Evolutionary conservation across 1,140 invertebrate species (phyloP).

Genomic region (Drosophila subobscura): DNA sequence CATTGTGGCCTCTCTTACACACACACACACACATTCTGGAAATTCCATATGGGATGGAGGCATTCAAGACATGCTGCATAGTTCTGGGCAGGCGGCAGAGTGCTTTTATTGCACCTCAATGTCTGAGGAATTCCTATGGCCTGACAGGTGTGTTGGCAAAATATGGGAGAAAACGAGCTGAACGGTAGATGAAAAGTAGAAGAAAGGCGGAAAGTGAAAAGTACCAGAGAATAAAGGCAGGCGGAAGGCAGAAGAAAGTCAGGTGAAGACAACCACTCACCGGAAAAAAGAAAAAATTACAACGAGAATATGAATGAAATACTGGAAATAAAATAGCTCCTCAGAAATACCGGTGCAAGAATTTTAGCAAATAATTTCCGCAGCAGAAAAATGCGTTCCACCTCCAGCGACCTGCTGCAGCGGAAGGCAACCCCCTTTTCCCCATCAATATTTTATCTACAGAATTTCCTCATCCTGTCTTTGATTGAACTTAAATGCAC

Average conservation of each 20-base stretch:
- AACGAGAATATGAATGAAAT: too few relatives aligned
- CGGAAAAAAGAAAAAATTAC: too few relatives aligned
- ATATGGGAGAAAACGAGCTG: too few relatives aligned
- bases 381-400: neutral
- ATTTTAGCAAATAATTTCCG: slow-evolving; percentile 10
- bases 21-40: neutral
- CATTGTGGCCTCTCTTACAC: slow-evolving; percentile 23
- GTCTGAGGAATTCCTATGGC: slow-evolving; percentile 32
- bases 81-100: slow-evolving; percentile 11
- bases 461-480: neutral
- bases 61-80: slow-evolving; percentile 29
- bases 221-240: too few relatives aligned
- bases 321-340: slow-evolving; percentile 20
- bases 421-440: too few relatives aligned
- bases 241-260: slow-evolving; percentile 7
- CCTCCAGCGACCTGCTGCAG: too few relatives aligned
- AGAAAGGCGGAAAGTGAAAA: neutral
- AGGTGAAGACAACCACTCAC: neutral
- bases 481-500: neutral
- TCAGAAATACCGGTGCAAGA: slow-evolving; percentile 8
- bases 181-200: slow-evolving; percentile 1
- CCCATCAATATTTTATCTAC: neutral
- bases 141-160: too few relatives aligned
- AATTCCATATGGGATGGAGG: slow-evolving; percentile 20
- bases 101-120: slow-evolving; percentile 54